These are phyloP conservation scores for Ganaspis brasiliensis DNA, from an alignment of 2,888 invertebrate species.

Conservation along the genomic window DNA sequence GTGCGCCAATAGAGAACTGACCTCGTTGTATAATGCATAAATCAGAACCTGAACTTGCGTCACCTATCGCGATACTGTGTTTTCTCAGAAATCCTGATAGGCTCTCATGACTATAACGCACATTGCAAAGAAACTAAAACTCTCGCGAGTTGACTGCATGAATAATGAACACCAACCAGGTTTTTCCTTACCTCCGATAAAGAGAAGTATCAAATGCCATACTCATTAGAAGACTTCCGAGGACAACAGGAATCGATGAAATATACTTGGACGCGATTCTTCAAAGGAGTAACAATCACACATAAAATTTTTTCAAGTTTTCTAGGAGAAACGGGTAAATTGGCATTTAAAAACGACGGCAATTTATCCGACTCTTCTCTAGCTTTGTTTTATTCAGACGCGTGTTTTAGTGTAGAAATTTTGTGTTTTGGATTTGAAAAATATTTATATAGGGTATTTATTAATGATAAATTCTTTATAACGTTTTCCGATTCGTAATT, in stretches of 20 bases:
- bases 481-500: too few relatives aligned
- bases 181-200: slow-evolving; percentile 46
- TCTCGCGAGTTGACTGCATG: slow-evolving; percentile 48
- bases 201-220: neutral
- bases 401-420: too few relatives aligned
- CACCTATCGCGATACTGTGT: neutral
- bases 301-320: neutral
- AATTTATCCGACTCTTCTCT: too few relatives aligned
- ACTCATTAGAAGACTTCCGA: neutral
- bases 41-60: neutral
- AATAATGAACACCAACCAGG: slow-evolving; percentile 61
- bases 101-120: neutral
- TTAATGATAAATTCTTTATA: too few relatives aligned
- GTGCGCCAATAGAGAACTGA: neutral
- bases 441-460: too few relatives aligned
- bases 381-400: too few relatives aligned
- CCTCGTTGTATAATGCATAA: slow-evolving; percentile 25
- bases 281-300: slow-evolving; percentile 3
- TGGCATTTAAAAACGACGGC: too few relatives aligned
- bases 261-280: neutral
- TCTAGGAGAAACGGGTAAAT: too few relatives aligned
- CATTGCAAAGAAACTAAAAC: neutral
- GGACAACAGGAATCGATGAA: neutral
- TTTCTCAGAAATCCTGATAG: slow-evolving; percentile 7
- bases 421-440: too few relatives aligned